These are phyloP conservation scores for Echinarachnius parma DNA, from an alignment of 53 echinoderm and acorn worm species.

Conservation along the genomic window DNA sequence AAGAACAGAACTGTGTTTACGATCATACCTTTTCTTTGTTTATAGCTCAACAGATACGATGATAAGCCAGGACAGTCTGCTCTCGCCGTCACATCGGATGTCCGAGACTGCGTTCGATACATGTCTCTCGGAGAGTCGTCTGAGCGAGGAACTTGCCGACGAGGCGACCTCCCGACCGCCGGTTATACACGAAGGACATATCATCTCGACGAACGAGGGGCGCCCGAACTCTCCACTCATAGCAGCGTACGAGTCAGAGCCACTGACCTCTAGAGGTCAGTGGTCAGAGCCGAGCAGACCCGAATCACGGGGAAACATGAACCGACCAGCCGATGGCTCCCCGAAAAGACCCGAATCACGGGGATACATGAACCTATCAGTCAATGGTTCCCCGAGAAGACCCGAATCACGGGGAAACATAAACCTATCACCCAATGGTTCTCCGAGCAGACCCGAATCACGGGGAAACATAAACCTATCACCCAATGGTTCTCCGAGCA, in stretches of 20 bases:
- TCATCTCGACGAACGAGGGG: background rate
- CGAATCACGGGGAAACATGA: background rate
- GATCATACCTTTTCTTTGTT: no score
- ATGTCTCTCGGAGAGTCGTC: conserved; percentile 19
- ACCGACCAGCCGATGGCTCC: no score
- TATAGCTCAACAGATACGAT: conserved; percentile 79
- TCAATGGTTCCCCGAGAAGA: no score
- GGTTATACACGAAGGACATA: background rate
- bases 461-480: no score
- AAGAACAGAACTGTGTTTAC: no score
- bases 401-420: no score
- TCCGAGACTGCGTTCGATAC: conserved; percentile 11
- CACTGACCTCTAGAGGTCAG: no score
- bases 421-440: no score
- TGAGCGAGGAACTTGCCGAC: conserved; percentile 13
- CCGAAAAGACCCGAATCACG: no score
- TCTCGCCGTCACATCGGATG: conserved; percentile 60
- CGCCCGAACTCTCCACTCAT: background rate
- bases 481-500: no score
- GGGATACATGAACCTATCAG: no score
- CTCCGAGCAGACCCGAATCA: no score
- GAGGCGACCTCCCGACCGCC: background rate
- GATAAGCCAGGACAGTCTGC: conserved; percentile 71
- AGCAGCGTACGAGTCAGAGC: background rate
- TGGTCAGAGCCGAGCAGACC: background rate